A percentile compares a stretch with the other conserved stretches of the same genome.
These are phyloP conservation scores for Matsumyia berberina DNA, from an alignment of 2,888 invertebrate species.

Conservation along the genomic window DNA sequence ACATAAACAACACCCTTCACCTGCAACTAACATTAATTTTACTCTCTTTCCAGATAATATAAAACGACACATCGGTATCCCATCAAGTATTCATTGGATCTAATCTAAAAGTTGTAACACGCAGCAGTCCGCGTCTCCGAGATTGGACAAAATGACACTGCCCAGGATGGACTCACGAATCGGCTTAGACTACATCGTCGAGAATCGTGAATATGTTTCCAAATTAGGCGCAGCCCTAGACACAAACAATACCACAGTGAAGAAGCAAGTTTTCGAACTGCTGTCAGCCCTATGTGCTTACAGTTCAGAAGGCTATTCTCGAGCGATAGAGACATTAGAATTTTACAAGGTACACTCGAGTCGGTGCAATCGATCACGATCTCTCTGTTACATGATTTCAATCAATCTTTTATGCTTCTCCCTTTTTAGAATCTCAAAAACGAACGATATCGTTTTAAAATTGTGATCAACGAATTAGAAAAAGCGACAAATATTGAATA, in stretches of 20 bases:
- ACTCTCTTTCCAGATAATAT: slow-evolving; percentile 62
- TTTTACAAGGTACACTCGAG: slow-evolving; percentile 91
- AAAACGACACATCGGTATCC: slow-evolving; percentile 19
- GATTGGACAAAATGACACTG: slow-evolving; percentile 66
- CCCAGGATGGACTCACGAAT: slow-evolving; percentile 93
- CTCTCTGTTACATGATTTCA: slow-evolving; percentile 32
- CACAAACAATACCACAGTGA: slow-evolving; percentile 94
- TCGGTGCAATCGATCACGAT: slow-evolving; percentile 42
- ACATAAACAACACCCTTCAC: slow-evolving; percentile 11
- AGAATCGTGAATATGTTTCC: slow-evolving; percentile 95
- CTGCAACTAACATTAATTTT: slow-evolving; percentile 17
- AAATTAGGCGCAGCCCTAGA: slow-evolving; percentile 97
- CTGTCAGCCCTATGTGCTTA: slow-evolving; percentile 97
- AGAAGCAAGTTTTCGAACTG: slow-evolving; percentile 98
- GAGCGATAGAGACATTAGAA: slow-evolving; percentile 95
- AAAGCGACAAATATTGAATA: slow-evolving; percentile 91
- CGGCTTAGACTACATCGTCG: slow-evolving; percentile 97
- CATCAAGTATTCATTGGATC: slow-evolving; percentile 33
- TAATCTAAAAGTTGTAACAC: slow-evolving; percentile 23
- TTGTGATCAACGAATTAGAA: slow-evolving; percentile 95
- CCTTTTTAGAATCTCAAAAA: slow-evolving; percentile 90
- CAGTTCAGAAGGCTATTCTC: slow-evolving; percentile 94
- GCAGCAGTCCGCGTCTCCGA: slow-evolving; percentile 3
- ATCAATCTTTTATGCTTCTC: slow-evolving; percentile 20
- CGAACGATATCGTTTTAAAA: slow-evolving; percentile 94